Conservation (phyloP, 2,113 vertebrate species). For the Emydocephalus ijimae region DNA sequence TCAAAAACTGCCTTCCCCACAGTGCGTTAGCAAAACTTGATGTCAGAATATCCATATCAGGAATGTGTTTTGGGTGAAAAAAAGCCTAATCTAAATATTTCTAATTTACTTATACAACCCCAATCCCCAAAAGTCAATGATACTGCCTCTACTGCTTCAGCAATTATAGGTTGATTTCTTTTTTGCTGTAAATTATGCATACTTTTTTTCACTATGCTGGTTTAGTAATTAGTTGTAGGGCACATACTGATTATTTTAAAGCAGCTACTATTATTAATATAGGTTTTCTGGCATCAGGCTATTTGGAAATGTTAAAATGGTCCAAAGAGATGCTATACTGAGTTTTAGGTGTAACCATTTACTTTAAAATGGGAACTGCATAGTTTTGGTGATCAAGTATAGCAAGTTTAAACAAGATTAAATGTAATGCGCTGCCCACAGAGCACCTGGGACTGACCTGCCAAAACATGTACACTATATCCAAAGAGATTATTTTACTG, state of each 20-base stretch:
- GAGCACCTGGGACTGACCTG: background rate
- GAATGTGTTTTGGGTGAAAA: background rate
- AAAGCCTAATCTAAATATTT: background rate
- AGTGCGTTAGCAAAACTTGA: background rate
- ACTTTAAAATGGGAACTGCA: conserved; percentile 4
- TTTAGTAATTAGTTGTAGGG: background rate
- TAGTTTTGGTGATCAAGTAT: background rate
- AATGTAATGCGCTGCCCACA: background rate
- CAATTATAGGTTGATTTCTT: background rate
- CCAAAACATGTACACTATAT: conserved; percentile 22
- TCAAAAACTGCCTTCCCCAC: background rate
- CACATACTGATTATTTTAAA: conserved; percentile 16
- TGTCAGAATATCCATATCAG: background rate
- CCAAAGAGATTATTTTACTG: background rate
- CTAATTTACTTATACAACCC: background rate
- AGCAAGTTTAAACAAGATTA: conserved; percentile 3
- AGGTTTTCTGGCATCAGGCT: background rate
- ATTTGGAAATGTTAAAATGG: background rate
- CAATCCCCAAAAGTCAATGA: background rate
- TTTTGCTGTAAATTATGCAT: background rate
- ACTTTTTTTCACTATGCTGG: background rate
- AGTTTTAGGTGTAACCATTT: conserved; percentile 26
- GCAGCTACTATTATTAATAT: conserved; percentile 12
- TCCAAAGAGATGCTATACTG: background rate
- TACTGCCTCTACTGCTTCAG: background rate